Conservation (phyloP, 2,888 invertebrate genomes). For the Philereme vetulata region DNA sequence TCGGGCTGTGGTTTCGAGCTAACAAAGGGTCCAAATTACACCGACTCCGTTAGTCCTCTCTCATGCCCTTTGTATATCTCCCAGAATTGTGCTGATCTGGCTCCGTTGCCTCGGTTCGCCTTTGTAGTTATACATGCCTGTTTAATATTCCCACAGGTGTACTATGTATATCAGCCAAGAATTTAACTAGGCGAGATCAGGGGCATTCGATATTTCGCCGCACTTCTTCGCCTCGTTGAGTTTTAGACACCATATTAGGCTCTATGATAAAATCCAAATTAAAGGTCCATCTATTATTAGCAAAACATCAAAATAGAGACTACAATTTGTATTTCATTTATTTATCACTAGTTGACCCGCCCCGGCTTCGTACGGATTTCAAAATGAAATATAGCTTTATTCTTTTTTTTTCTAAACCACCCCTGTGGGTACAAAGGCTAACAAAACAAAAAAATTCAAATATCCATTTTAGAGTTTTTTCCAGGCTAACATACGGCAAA, state of each 20-base stretch:
- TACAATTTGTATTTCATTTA: background rate
- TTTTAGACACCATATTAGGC: background rate
- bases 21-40: slow-evolving; percentile 67
- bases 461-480: too few species aligned
- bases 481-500: too few species aligned
- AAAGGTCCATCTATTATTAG: background rate
- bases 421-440: too few species aligned
- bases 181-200: slow-evolving; percentile 22
- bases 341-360: too few species aligned
- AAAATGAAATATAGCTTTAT: too few species aligned
- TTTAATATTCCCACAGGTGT: slow-evolving; percentile 35
- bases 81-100: slow-evolving; percentile 55
- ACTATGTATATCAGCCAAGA: slow-evolving; percentile 5
- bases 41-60: slow-evolving; percentile 50
- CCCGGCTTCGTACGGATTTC: too few species aligned
- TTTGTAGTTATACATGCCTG: slow-evolving; percentile 38
- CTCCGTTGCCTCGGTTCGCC: slow-evolving; percentile 49
- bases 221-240: slow-evolving; percentile 17
- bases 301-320: background rate
- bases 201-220: slow-evolving; percentile 9
- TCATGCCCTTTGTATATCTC: slow-evolving; percentile 53
- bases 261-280: slow-evolving; percentile 4
- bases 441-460: too few species aligned
- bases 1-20: slow-evolving; percentile 37
- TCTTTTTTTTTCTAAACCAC: too few species aligned